Conservation (phyloP, 2,797 vertebrate species). For the Bradypus variegatus region DNA sequence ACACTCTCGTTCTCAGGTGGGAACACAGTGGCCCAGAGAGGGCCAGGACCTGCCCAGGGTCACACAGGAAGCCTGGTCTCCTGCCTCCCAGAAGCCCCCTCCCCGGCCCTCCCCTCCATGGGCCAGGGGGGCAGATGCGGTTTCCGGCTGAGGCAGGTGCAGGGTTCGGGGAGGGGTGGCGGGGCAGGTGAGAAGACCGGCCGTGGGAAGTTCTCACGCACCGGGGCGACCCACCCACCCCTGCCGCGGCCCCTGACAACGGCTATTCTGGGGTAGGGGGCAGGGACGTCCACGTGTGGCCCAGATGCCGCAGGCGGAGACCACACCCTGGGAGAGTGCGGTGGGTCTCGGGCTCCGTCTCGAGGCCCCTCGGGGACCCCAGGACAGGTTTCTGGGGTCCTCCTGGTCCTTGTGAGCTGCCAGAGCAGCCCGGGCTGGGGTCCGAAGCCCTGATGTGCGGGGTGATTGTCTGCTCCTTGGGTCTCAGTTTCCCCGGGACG, state of each 20-base stretch:
- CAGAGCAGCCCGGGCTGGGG: accelerated
- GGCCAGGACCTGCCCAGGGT: neutral
- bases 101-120: neutral
- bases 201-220: constrained; percentile 76
- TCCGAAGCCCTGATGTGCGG: accelerated
- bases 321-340: neutral
- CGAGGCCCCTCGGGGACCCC: neutral
- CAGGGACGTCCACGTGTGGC: constrained; percentile 77
- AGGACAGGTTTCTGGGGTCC: neutral
- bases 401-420: too few relatives aligned
- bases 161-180: neutral
- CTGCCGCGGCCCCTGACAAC: constrained; percentile 42
- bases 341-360: accelerated
- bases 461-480: neutral
- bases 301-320: constrained; percentile 71
- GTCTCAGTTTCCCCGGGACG: neutral
- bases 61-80: neutral
- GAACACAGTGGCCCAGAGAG: neutral
- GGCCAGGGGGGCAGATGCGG: neutral
- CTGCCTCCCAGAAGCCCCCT: neutral
- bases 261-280: constrained; percentile 15
- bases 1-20: neutral
- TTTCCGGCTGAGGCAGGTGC: constrained; percentile 37
- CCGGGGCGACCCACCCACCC: constrained; percentile 70
- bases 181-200: constrained; percentile 81